Base-by-base conservation (phyloP, 2,113 vertebrate genomes). In the Setophaga kirtlandii region DNA sequence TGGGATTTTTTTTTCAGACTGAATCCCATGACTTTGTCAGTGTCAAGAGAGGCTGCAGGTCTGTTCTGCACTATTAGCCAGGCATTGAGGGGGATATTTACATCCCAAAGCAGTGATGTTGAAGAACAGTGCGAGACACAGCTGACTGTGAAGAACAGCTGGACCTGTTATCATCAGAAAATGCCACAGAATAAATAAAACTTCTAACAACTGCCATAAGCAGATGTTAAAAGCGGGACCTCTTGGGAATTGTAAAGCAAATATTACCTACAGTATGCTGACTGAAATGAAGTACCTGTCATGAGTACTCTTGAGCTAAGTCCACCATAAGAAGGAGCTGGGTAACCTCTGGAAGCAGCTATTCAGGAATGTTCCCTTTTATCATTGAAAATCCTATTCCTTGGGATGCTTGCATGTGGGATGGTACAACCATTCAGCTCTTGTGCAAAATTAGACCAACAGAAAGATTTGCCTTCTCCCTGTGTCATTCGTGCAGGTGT, bases 351-450 rank as follows among this genome's bases (percentile, higher is more conserved):
- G 41, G 37, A 90, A 86, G n/a, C 39, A 23, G 15, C 30, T 37
- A 31, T 31, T 39, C 15, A 67, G 21, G 5, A 69, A 70, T 0
- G 0, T 2, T 44, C 17, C 31, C 31, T 30, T 75, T 75, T 39
- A 55, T 18, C 24, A 39, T 71, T 60, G 58, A 33, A 71, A 65
- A 44, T 42, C 21, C 18, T 28, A 6, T 65, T 59, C 60, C 46
- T 47, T 67, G 35, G 41, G 5, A 47, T 53, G 19, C 62, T 39
- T 56, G 19, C 17, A 20, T 22, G 25, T 28, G 21, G 8, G 25
- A 65, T 46, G 56, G 9, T 10, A 69, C 30, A 62, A 64, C 9
- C 39, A 28, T 68, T 91, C 52, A 68, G 27, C 15, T 58, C 28
- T 21, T 58, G 21, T 20, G 27, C 14, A 64, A 67, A 87, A 21